Conservation (phyloP, 2,888 invertebrate species). For the Latrodectus hesperus region DNA sequence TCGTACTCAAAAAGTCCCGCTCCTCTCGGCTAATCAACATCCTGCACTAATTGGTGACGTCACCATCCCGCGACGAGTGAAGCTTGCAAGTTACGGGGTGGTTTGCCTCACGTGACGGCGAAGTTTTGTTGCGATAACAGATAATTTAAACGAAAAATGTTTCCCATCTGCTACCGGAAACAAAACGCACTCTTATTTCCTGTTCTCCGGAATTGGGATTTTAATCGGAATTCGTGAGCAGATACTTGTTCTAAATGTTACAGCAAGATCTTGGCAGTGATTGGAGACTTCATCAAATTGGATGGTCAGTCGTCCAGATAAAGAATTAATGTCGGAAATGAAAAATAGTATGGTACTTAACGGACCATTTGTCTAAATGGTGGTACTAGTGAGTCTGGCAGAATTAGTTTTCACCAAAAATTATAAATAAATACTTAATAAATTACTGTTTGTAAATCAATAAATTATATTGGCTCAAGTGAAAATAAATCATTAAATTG, state of each 20-base stretch:
- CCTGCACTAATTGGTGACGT: slow-evolving; percentile 63
- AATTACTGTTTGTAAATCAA: too few species aligned
- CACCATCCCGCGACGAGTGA: slow-evolving; percentile 53
- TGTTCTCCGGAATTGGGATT: slow-evolving; percentile 44
- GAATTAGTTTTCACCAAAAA: too few species aligned
- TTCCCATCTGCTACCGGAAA: slow-evolving; percentile 54
- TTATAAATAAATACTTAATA: too few species aligned
- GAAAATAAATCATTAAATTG: too few species aligned
- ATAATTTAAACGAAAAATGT: slow-evolving; percentile 48
- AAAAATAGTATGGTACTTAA: not conserved
- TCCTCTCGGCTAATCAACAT: slow-evolving; percentile 42
- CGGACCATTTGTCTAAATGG: not conserved
- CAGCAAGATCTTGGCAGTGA: not conserved
- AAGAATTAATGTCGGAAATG: not conserved
- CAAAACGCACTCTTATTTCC: slow-evolving; percentile 54
- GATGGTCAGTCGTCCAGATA: not conserved
- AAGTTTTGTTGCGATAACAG: slow-evolving; percentile 48
- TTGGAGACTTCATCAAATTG: not conserved
- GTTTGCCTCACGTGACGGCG: slow-evolving; percentile 36
- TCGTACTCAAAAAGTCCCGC: slow-evolving; percentile 20
- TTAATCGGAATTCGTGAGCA: slow-evolving; percentile 39
- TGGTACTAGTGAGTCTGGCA: not conserved
- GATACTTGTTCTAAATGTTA: not conserved
- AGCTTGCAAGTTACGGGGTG: slow-evolving; percentile 21
- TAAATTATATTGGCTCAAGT: too few species aligned